Evolutionary conservation across 2,888 invertebrate genomes (phyloP).

Genomic region (Hybos culiciformis): DNA sequence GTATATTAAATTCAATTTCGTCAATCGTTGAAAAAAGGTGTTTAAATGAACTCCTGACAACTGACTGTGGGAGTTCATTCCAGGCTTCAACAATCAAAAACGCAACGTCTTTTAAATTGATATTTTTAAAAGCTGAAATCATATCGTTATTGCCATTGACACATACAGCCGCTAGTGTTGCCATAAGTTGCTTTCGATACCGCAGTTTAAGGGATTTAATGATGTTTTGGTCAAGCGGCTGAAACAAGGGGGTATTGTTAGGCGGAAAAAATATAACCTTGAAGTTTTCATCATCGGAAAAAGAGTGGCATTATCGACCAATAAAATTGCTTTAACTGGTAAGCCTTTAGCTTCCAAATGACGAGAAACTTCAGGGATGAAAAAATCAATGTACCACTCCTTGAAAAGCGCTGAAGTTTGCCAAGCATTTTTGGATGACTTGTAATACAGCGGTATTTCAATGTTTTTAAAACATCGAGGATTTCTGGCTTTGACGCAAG

Average conservation of each 20-base stretch:
- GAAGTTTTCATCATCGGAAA: not conserved
- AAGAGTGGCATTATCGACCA: not conserved
- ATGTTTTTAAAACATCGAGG: not conserved
- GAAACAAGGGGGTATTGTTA: not conserved
- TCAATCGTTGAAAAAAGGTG: not conserved
- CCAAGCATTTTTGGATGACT: not conserved
- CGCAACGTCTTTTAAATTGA: not conserved
- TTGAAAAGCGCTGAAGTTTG: not conserved
- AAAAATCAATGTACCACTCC: not conserved
- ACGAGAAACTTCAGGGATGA: not conserved
- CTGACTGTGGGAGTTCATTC: not conserved
- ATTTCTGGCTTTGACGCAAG: not conserved
- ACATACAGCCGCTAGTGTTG: not conserved
- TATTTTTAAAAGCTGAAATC: not conserved
- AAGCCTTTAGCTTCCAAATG: not conserved
- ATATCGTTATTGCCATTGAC: not conserved
- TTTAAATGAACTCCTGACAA: not conserved
- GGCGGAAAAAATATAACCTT: conserved; percentile 1
- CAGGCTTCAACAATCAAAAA: not conserved
- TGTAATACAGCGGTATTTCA: conserved; percentile 1
- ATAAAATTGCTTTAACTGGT: not conserved
- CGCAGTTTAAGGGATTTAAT: not conserved
- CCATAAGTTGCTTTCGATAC: not conserved
- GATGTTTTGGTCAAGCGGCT: not conserved
- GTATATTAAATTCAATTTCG: not conserved